Evolutionary conservation across 64 coral and sea anemone genomes (phyloP).

Genomic region (Dendronephthya gigantea): DNA sequence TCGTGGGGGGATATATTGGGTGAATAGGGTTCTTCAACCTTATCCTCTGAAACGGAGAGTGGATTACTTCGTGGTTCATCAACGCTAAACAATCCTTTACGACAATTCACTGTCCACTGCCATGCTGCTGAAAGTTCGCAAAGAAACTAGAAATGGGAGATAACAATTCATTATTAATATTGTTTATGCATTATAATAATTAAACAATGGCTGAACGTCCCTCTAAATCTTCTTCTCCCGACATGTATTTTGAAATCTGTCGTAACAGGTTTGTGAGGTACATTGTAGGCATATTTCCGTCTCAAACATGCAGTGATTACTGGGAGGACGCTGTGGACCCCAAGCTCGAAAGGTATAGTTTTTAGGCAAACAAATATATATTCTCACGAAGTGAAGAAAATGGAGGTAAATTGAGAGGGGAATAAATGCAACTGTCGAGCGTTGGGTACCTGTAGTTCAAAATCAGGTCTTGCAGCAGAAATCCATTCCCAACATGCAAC

Average conservation of each 20-base stretch:
- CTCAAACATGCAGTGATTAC: no score
- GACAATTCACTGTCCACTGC: constrained; percentile 90
- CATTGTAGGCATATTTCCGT: no score
- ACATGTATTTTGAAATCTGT: no score
- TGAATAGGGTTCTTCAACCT: constrained; percentile 49
- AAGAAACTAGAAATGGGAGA: constrained; percentile 32
- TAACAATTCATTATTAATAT: neutral
- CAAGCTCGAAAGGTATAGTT: no score
- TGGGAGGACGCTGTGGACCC: no score
- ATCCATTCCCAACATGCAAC: constrained; percentile 98
- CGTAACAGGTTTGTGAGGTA: no score
- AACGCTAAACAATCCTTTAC: constrained; percentile 66
- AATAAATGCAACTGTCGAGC: neutral
- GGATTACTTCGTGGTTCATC: constrained; percentile 60
- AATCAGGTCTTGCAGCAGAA: constrained; percentile 69
- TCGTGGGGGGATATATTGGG: constrained; percentile 75
- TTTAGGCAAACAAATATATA: no score
- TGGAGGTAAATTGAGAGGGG: neutral
- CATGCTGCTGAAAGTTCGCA: constrained; percentile 81
- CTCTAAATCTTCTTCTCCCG: no score
- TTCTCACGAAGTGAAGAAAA: no score
- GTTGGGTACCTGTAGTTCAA: constrained; percentile 63
- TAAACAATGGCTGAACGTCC: no score
- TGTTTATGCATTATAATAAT: neutral
- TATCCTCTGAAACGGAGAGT: constrained; percentile 66